Conservation (phyloP, 2,113 vertebrate species). For the Podocnemis expansa region DNA sequence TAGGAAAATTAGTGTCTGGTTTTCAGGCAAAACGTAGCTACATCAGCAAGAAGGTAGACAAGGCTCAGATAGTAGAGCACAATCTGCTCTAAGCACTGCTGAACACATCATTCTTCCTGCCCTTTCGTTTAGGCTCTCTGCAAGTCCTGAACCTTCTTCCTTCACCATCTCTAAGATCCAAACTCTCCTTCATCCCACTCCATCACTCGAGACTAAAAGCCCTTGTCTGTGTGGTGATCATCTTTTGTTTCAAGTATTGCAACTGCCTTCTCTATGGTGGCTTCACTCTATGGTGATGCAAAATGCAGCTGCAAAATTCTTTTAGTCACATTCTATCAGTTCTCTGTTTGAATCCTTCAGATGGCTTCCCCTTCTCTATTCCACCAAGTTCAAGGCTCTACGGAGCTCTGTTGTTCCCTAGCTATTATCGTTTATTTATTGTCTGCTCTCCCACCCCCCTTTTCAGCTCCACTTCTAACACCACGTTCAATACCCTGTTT, state of each 20-base stretch:
- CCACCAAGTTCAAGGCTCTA: not conserved
- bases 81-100: not conserved
- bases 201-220: not conserved
- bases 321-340: not conserved
- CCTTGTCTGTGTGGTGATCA: not conserved
- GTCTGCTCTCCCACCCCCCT: not conserved
- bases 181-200: not conserved
- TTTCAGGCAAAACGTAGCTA: not conserved
- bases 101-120: not conserved
- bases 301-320: not conserved
- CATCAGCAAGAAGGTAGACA: not conserved
- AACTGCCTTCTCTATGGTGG: not conserved
- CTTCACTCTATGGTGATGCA: not conserved
- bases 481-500: not conserved
- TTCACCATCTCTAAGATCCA: not conserved
- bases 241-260: not conserved
- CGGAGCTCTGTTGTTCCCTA: not conserved
- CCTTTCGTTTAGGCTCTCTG: not conserved
- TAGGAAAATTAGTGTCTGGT: not conserved
- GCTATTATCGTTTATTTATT: not conserved
- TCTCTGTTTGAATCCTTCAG: not conserved
- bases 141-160: not conserved
- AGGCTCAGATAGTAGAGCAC: not conserved
- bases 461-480: not conserved
- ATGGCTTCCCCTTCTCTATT: not conserved